Percentiles rank a stretch among this genome's conserved stretches.
Evolutionary conservation across 2,113 vertebrate genomes (phyloP).

Genomic region (Corythoichthys intestinalis): DNA sequence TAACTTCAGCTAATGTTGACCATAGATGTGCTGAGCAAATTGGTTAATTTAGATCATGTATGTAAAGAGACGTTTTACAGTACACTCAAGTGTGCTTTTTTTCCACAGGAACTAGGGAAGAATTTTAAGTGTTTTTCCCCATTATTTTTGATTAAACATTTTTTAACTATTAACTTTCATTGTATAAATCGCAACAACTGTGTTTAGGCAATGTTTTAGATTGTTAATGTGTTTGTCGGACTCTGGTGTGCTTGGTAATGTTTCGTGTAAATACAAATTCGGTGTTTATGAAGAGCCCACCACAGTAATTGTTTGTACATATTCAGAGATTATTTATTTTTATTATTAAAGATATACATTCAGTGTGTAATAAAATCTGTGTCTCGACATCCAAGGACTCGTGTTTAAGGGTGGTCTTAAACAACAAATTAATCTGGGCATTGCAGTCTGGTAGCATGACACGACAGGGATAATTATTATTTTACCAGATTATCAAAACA

Average conservation of each 20-base stretch:
- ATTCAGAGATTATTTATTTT: conserved; percentile 48
- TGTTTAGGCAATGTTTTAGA: conserved; percentile 28
- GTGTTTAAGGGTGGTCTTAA: not conserved
- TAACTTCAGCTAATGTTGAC: not conserved
- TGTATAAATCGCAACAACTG: not conserved
- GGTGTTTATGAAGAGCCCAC: conserved; percentile 7
- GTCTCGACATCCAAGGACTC: not conserved
- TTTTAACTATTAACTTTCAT: conserved; percentile 10
- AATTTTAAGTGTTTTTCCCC: conserved; percentile 5
- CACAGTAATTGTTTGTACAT: conserved; percentile 47
- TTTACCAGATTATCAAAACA: no score
- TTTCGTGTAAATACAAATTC: conserved; percentile 32
- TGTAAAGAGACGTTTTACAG: not conserved
- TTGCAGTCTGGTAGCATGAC: no score
- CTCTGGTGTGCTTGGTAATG: conserved; percentile 19
- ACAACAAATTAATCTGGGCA: no score
- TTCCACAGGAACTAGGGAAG: conserved; percentile 6
- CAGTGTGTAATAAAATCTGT: not conserved
- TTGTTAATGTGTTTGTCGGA: conserved; percentile 11
- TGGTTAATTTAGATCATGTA: not conserved
- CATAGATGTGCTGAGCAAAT: not conserved
- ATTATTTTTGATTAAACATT: not conserved
- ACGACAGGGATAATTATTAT: no score
- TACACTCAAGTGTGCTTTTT: conserved; percentile 2
- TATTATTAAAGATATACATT: conserved; percentile 52